phyloP scores from a whole-genome alignment of 1,140 invertebrate species.

The Brachionus asplanchnoidis region DNA sequence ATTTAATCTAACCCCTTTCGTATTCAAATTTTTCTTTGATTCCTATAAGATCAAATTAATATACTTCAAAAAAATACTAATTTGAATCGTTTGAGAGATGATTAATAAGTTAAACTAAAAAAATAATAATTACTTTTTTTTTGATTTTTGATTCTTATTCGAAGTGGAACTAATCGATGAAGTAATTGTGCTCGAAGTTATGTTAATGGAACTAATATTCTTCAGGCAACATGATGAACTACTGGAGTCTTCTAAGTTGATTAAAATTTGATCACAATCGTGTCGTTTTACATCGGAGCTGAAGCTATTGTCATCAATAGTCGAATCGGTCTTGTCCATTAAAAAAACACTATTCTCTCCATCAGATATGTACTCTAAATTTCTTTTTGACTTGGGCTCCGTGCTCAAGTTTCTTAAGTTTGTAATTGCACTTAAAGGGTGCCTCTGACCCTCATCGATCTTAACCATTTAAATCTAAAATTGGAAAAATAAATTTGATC shows the following conservation, averaged over 20 bases:
- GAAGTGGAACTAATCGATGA: constrained; percentile 16
- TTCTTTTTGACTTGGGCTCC: not conserved
- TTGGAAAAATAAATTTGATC: not conserved
- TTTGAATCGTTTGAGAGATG: not conserved
- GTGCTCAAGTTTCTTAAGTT: not conserved
- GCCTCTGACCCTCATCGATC: not conserved
- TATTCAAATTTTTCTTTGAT: not conserved
- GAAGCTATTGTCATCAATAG: not conserved
- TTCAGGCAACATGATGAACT: not conserved
- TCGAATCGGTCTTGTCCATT: not conserved
- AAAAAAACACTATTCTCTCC: not conserved
- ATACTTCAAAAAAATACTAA: not conserved
- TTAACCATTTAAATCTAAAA: constrained; percentile 5
- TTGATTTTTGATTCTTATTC: constrained; percentile 20
- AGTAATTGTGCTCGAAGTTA: constrained; percentile 8
- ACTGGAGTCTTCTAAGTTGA: not conserved
- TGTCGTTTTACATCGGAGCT: not conserved
- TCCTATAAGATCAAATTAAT: not conserved
- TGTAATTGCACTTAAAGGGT: not conserved
- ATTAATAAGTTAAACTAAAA: not conserved
- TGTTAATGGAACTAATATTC: not conserved
- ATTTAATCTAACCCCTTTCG: not conserved
- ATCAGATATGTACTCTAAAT: not conserved
- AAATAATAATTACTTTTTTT: not conserved
- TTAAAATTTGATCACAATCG: not conserved